These are phyloP conservation scores for Diachasma alloeum DNA, from an alignment of 1,140 invertebrate genomes.

Conservation along the genomic window DNA sequence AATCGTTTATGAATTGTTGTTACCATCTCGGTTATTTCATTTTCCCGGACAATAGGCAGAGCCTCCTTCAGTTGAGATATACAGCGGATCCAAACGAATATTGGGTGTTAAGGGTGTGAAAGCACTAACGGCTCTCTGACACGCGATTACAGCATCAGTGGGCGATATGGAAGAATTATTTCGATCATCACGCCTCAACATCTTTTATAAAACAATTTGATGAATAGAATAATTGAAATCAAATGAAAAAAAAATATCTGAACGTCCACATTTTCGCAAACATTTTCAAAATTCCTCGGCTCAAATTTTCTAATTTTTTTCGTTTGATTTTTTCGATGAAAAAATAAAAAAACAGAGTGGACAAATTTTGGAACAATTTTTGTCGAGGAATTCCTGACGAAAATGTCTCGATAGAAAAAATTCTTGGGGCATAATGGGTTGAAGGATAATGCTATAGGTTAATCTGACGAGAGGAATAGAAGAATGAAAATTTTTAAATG, in stretches of 20 bases:
- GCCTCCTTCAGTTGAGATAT: constrained; percentile 28
- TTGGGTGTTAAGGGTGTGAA: constrained; percentile 50
- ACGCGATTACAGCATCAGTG: constrained; percentile 51
- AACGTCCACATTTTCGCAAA: neutral
- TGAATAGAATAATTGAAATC: neutral
- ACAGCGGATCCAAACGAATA: constrained; percentile 40
- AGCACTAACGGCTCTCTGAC: constrained; percentile 44
- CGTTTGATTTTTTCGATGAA: too few species aligned
- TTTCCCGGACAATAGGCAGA: constrained; percentile 46
- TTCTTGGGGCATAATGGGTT: too few species aligned
- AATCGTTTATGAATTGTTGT: constrained; percentile 18
- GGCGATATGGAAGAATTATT: neutral
- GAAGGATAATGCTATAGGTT: too few species aligned
- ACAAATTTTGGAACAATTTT: too few species aligned
- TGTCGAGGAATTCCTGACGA: too few species aligned
- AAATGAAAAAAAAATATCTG: neutral
- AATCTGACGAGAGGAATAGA: too few species aligned
- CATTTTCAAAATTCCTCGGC: too few species aligned
- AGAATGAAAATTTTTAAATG: too few species aligned
- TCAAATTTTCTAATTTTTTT: neutral
- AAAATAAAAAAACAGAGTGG: too few species aligned
- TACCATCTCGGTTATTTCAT: constrained; percentile 37
- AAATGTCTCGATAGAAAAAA: too few species aligned
- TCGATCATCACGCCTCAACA: constrained; percentile 6
- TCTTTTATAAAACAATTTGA: neutral